Base-by-base conservation (phyloP, 2,113 vertebrate species). In the Amia ocellicauda region DNA sequence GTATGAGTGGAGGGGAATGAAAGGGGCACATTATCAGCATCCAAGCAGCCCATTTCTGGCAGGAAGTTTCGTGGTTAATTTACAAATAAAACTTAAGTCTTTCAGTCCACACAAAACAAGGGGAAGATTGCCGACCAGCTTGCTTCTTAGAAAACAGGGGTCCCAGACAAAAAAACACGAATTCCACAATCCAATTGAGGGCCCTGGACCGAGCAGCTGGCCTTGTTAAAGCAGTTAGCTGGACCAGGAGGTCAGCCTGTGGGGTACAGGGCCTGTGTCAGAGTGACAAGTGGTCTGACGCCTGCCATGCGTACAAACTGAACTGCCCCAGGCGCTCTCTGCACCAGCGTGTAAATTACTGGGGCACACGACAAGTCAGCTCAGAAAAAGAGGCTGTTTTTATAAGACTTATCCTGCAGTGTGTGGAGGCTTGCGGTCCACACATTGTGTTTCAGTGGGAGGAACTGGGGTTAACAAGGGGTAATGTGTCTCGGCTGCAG, bases 41-140 rank as follows among this genome's bases (percentile, higher is more conserved):
- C 83, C 86, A 90, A 91, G 90, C 89, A 88, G 86, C 75, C 41
- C 85, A 81, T 81, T 74, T 91, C 91, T 89, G 87, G 88, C 90
- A 91, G 89, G 90, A 95, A 91, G 92, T 93, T 93, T 90, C 90
- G 86, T 70, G 89, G 88, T 94, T 93, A 94, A 93, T 95, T 94
- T 94, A 92, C 91, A 95, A 95, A 95, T 96, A 93, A 92, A 95
- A 95, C 91, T 94, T 88, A 81, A 87, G 86, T 54, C 28, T 91
- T 95, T 92, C 88, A 89, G 90, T 88, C 89, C 88, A 86, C 86
- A 28, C 80, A 84, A 83, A 80, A 85, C 91, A 88, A 87, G 80
- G 81, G 82, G 75, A 84, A 67, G 69, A 59, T 91, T 76, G 84
- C 85, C 89, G 85, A 80, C 83, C 86, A 78, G 77, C 86, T 86